A percentile compares a stretch with the other conserved stretches of the same genome.
Conservation (phyloP, 2,888 invertebrate species). For the Sialis fuliginosa region DNA sequence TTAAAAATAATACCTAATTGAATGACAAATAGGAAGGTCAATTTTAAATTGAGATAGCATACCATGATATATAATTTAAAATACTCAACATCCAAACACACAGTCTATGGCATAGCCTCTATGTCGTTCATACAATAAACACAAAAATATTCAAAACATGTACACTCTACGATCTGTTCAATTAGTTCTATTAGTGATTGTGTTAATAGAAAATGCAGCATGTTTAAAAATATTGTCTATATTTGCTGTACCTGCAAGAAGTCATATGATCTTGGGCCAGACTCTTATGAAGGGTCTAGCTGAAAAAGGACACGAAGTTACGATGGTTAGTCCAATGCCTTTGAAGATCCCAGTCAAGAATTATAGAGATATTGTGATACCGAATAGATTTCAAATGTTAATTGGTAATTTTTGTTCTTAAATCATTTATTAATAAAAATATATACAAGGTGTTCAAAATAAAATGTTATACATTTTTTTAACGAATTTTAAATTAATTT, state of each 20-base stretch:
- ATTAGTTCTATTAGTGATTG: background rate
- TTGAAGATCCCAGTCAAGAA: slow-evolving; percentile 1
- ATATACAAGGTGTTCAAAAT: background rate
- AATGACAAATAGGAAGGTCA: too few species aligned
- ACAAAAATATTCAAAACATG: too few species aligned
- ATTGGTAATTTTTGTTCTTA: background rate
- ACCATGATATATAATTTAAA: too few species aligned
- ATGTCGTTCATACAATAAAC: too few species aligned
- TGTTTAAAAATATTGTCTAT: slow-evolving; percentile 1
- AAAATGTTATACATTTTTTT: background rate
- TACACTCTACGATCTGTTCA: too few species aligned
- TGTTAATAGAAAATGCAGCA: background rate
- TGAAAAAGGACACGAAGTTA: slow-evolving; percentile 32
- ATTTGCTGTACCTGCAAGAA: slow-evolving; percentile 6
- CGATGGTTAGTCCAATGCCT: slow-evolving; percentile 21
- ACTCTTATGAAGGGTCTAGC: slow-evolving; percentile 31
- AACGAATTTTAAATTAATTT: background rate
- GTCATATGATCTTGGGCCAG: slow-evolving; percentile 14
- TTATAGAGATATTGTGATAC: slow-evolving; percentile 3
- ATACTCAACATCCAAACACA: too few species aligned
- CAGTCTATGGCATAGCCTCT: too few species aligned
- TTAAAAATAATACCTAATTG: too few species aligned
- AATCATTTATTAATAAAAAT: background rate
- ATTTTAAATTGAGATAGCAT: too few species aligned
- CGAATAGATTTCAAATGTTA: background rate